Percentiles rank a stretch among this genome's conserved stretches.
Conservation (phyloP, 1,140 invertebrate genomes). For the Adelges cooleyi region DNA sequence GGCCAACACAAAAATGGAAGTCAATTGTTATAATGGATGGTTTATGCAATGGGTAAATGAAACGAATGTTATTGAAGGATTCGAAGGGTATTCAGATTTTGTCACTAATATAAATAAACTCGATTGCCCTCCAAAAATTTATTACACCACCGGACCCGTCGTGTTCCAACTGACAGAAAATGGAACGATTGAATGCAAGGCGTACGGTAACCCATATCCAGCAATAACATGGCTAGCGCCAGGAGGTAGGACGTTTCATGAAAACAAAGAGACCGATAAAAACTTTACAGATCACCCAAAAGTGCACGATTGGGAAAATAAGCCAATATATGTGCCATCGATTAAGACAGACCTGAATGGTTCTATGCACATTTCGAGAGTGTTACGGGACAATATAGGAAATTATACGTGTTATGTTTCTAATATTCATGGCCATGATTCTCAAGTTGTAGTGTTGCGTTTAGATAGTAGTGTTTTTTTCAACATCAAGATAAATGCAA, state of each 20-base stretch:
- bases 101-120: background rate
- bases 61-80: background rate
- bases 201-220: slow-evolving; percentile 60
- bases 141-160: background rate
- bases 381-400: slow-evolving; percentile 68
- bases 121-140: slow-evolving; percentile 1
- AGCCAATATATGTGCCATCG: slow-evolving; percentile 33
- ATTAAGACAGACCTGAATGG: slow-evolving; percentile 45
- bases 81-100: background rate
- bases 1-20: background rate
- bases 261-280: slow-evolving; percentile 50
- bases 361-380: slow-evolving; percentile 50
- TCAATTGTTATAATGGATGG: slow-evolving; percentile 17
- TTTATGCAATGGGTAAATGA: slow-evolving; percentile 9
- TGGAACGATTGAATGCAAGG: slow-evolving; percentile 57
- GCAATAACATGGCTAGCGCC: slow-evolving; percentile 80
- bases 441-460: slow-evolving; percentile 56
- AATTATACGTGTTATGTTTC: slow-evolving; percentile 73
- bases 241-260: slow-evolving; percentile 49
- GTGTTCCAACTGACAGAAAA: slow-evolving; percentile 9
- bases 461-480: slow-evolving; percentile 64
- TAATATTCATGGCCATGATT: slow-evolving; percentile 67
- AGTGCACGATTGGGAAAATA: slow-evolving; percentile 45
- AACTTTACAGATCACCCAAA: slow-evolving; percentile 49
- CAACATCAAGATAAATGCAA: slow-evolving; percentile 69